Evolutionary conservation across 2,113 vertebrate genomes (phyloP), one percentile per base, ranked within the genome.

Genomic region (Gorilla gorilla): DNA sequence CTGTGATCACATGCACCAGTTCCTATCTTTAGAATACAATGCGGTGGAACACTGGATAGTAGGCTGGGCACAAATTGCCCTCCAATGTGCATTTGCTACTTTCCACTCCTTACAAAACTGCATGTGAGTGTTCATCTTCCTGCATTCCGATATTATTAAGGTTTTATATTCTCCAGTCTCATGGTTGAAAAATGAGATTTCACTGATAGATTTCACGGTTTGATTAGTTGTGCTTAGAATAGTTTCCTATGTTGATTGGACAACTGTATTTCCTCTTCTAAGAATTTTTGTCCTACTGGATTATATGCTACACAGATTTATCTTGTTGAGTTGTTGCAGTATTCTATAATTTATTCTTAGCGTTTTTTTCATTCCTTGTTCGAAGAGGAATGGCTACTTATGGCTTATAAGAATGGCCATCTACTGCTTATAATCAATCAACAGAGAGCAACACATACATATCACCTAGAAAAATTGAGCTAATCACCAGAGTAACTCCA

Each of bases 151-250:
- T 45, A 81, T 38, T 43, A 27, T 70, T 70, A 3, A 45, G 14
- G 14, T 50, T 95, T 82, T 90, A 61, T n/a, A 20, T 83, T 88
- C 76, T 70, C 18, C 57, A 89, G 35, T 38, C 9, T 81, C 78
- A 32, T 81, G 35, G 18, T 25, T 80, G 23, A 93, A 96, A 96
- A 81, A 45, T 50, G 32, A 11, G 38, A 85, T n/a, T 50, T 90
- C 12, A 14, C 23, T 79, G 52, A 66, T 35, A 76, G 10, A 35
- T 50, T 96, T 68, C 64, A 10, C 55, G 57, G 48, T 81, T 78
- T 76, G 11, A 92, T 84, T 55, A 45, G 17, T 50, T 6, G 25
- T 88, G 55, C 8, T 13, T 73, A 52, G 27, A 64, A 8, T 59
- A 70, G 3, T 61, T 94, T 89, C n/a, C 59, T 83, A 8, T 38